A percentile compares a stretch with the other conserved stretches of the same genome.
phyloP scores from a whole-genome alignment of 1,140 invertebrate species.

The Microplitis demolitor region DNA sequence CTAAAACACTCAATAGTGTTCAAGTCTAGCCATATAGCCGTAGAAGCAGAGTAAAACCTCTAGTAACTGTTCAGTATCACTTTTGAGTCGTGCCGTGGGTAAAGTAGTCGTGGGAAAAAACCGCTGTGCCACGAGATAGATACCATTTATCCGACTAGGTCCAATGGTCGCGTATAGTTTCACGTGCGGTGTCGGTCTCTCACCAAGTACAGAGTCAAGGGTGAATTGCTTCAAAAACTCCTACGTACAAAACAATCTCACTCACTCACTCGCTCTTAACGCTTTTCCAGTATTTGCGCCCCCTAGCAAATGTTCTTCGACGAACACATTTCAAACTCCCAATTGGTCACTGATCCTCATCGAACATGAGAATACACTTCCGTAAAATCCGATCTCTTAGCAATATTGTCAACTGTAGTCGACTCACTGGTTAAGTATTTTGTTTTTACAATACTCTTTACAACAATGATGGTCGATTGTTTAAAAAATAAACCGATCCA shows the following conservation, averaged over 20 bases:
- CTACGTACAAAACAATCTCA: conserved; percentile 10
- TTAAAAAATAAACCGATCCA: not conserved
- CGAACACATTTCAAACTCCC: conserved; percentile 44
- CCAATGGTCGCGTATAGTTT: conserved; percentile 13
- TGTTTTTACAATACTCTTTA: not conserved
- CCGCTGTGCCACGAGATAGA: conserved; percentile 15
- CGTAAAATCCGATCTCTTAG: conserved; percentile 1
- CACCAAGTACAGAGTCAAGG: conserved; percentile 26
- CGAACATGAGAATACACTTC: conserved; percentile 56
- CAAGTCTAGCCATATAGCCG: not conserved
- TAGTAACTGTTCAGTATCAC: conserved; percentile 39
- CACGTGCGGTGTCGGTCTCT: conserved; percentile 23
- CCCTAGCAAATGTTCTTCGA: conserved; percentile 30
- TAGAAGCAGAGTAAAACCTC: conserved; percentile 20
- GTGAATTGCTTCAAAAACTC: conserved; percentile 14
- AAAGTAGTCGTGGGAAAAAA: conserved; percentile 46
- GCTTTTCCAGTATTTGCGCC: not conserved
- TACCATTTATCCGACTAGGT: conserved; percentile 27
- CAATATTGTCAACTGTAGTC: not conserved
- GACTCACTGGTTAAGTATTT: not conserved
- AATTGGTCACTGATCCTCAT: conserved; percentile 49
- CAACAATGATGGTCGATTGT: not conserved
- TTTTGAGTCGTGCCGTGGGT: conserved; percentile 30
- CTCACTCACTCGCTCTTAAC: not conserved
- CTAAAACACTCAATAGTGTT: not conserved